Evolutionary conservation across 2,888 invertebrate species (phyloP).

Genomic region (Eueremaeus valkanovi): DNA sequence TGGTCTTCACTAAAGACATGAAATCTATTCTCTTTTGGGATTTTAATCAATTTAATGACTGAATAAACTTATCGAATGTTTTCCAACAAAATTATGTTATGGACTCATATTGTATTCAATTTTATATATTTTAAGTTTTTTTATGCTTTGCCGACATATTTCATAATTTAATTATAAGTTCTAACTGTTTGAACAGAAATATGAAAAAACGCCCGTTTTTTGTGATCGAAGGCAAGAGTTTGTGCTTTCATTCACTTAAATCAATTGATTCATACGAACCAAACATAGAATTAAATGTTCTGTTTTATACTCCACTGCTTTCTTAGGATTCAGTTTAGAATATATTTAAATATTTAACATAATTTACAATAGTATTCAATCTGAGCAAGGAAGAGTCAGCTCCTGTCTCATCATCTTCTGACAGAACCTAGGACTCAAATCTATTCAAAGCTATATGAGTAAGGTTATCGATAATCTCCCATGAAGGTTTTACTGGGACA

Average conservation of each 20-base stretch:
- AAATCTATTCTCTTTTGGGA: neutral
- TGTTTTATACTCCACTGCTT: too few species aligned
- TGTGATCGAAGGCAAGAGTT: neutral
- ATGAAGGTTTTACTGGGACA: too few species aligned
- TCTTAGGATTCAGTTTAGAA: too few species aligned
- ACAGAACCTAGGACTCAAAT: too few species aligned
- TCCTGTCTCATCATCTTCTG: too few species aligned
- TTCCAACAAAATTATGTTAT: neutral
- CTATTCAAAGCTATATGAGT: too few species aligned
- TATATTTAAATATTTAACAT: too few species aligned
- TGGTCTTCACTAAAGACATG: neutral
- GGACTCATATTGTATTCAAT: neutral
- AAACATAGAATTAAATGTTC: too few species aligned
- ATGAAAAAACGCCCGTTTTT: slow-evolving; percentile 14
- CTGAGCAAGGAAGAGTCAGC: too few species aligned
- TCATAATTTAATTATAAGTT: neutral
- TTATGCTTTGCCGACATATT: neutral
- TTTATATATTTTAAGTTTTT: neutral
- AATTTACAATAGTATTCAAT: too few species aligned
- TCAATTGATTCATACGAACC: slow-evolving; percentile 14
- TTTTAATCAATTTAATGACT: slow-evolving; percentile 26
- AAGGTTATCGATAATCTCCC: too few species aligned
- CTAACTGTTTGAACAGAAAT: neutral
- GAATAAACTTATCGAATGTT: slow-evolving; percentile 1
- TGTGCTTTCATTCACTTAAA: slow-evolving; percentile 11